Evolutionary conservation across 2,797 vertebrate species (phyloP).

Genomic region (Nyctibius grandis): DNA sequence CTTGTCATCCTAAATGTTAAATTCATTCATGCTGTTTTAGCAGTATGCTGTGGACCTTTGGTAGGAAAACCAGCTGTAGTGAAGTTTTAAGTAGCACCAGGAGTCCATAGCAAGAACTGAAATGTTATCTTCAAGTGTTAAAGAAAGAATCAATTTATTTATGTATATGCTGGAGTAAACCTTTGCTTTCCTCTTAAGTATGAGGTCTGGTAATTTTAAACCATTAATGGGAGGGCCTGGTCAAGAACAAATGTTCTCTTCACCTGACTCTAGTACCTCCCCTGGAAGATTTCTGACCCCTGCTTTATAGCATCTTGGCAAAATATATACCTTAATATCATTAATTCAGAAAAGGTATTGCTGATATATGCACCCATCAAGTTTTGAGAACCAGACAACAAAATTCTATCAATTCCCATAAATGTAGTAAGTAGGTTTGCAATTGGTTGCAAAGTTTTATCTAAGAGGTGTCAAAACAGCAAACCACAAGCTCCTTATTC

Average conservation of each 20-base stretch:
- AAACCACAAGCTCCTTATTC: not conserved
- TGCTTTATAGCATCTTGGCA: not conserved
- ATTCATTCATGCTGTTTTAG: not conserved
- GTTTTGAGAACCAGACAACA: not conserved
- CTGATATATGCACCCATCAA: not conserved
- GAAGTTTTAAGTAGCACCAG: rapidly evolving
- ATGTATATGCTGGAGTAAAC: not conserved
- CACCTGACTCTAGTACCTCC: not conserved
- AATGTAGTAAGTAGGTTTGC: not conserved
- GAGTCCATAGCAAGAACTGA: not conserved
- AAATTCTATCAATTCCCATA: not conserved
- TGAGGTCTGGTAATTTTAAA: not conserved
- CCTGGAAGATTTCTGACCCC: not conserved
- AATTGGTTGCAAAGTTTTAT: not conserved
- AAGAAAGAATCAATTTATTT: not conserved
- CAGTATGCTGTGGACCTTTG: not conserved
- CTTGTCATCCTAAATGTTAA: too few species aligned
- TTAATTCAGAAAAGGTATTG: not conserved
- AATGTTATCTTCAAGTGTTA: not conserved
- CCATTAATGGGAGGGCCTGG: not conserved
- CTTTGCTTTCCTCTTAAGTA: not conserved
- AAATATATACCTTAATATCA: not conserved
- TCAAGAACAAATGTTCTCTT: not conserved
- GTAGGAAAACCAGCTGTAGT: not conserved
- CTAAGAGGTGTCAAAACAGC: not conserved